phyloP scores from a whole-genome alignment of 2,797 vertebrate species.

The Gymnocypris eckloni region DNA sequence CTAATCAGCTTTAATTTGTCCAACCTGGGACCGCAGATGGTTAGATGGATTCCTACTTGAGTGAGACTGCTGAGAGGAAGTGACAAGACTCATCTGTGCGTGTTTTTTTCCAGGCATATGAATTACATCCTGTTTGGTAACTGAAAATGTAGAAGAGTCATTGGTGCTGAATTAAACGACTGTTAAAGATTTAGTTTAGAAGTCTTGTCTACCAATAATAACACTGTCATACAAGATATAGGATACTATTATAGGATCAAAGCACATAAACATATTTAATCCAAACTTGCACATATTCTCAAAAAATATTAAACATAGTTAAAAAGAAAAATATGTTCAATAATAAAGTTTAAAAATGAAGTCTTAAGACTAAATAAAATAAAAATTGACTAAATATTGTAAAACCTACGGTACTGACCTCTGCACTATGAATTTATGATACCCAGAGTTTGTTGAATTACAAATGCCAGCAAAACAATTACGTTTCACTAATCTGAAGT shows the following conservation, averaged over 20 bases:
- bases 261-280: background rate
- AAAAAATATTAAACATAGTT: background rate
- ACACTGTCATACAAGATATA: too few relatives aligned
- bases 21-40: slow-evolving; percentile 71
- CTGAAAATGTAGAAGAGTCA: background rate
- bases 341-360: background rate
- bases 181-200: background rate
- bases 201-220: background rate
- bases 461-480: slow-evolving; percentile 36
- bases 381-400: background rate
- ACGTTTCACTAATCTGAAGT: slow-evolving; percentile 54
- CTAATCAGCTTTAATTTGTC: slow-evolving; percentile 74
- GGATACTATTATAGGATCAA: background rate
- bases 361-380: background rate
- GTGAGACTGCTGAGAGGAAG: background rate
- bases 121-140: slow-evolving; percentile 20
- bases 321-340: background rate
- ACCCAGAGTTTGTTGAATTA: slow-evolving; percentile 27
- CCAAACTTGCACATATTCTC: background rate
- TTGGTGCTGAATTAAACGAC: background rate
- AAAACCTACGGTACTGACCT: background rate
- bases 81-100: slow-evolving; percentile 41
- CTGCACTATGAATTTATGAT: slow-evolving; percentile 39
- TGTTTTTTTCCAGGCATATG: slow-evolving; percentile 26
- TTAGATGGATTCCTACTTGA: slow-evolving; percentile 69